These are phyloP conservation scores for Ctenopoma multispine DNA, from an alignment of 2,797 vertebrate species.

Conservation along the genomic window DNA sequence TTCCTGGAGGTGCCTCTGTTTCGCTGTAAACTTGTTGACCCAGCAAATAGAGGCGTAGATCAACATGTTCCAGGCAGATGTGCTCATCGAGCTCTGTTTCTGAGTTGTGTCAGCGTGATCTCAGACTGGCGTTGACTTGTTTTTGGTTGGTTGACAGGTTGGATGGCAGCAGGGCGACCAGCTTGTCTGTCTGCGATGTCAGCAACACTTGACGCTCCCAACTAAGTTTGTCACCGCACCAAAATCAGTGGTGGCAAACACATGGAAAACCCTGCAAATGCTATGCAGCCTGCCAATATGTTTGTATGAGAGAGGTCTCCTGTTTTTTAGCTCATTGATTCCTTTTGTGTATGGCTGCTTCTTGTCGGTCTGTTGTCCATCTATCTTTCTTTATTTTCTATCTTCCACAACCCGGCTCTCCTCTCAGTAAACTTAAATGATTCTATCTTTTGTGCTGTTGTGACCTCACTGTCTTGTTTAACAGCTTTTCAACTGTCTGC, in stretches of 20 bases:
- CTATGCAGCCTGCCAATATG: slow-evolving; percentile 19
- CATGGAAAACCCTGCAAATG: slow-evolving; percentile 29
- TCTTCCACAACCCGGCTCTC: neutral
- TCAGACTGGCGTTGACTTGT: slow-evolving; percentile 41
- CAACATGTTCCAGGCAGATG: slow-evolving; percentile 30
- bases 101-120: slow-evolving; percentile 45
- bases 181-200: slow-evolving; percentile 66
- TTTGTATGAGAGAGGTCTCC: slow-evolving; percentile 15
- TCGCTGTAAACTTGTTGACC: slow-evolving; percentile 47
- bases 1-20: slow-evolving; percentile 28
- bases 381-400: neutral
- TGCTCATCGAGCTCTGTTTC: slow-evolving; percentile 18
- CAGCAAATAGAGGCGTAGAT: slow-evolving; percentile 26
- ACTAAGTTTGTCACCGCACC: slow-evolving; percentile 36
- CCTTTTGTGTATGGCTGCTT: neutral
- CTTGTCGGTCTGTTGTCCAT: neutral
- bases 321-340: slow-evolving; percentile 11
- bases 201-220: slow-evolving; percentile 59
- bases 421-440: no score
- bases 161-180: slow-evolving; percentile 56
- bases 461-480: neutral
- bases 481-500: slow-evolving; percentile 11
- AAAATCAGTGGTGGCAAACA: slow-evolving; percentile 32
- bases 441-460: neutral
- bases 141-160: slow-evolving; percentile 55